phyloP scores from a whole-genome alignment of 2,113 vertebrate species.

The human (Homo sapiens) region GRCh38 chr13:43591001-43591500 shows the following conservation, averaged over 20 bases:
- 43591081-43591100: background rate
- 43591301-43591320: background rate
- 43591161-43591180: background rate
- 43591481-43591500: background rate
- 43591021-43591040: background rate
- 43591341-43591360: background rate
- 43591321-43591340: background rate
- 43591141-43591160: background rate
- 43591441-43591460: background rate
- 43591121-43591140: background rate
- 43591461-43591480: background rate
- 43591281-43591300: background rate
- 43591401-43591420: background rate
- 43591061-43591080: background rate
- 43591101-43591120: background rate
- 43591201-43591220: background rate
- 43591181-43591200: background rate
- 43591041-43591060: background rate
- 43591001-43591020: background rate
- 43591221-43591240: background rate
- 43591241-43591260: background rate
- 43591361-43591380: background rate
- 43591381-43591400: background rate
- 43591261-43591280: background rate
- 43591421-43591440: background rate